phyloP scores from a whole-genome alignment of 2,113 vertebrate species.

The Hoplias malabaricus region DNA sequence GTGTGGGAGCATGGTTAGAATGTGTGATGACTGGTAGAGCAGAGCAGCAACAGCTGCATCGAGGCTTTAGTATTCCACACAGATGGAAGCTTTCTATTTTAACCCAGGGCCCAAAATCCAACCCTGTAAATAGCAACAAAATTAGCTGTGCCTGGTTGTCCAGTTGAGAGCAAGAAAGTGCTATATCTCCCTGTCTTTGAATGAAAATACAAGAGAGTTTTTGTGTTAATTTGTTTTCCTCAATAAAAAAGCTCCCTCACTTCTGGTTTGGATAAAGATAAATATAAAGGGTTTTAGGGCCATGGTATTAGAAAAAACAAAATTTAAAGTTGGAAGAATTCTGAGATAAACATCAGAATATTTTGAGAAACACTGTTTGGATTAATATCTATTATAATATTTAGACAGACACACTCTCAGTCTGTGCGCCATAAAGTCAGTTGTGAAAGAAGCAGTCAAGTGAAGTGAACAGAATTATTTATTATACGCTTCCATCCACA shows the following conservation, averaged over 20 bases:
- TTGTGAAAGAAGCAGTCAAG: no score
- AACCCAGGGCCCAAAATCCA: constrained; percentile 61
- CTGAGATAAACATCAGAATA: no score
- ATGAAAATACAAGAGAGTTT: neutral
- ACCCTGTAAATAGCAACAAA: constrained; percentile 58
- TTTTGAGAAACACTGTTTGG: no score
- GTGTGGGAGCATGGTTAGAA: constrained; percentile 63
- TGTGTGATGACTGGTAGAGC: constrained; percentile 59
- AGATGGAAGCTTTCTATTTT: constrained; percentile 58
- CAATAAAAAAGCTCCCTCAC: neutral
- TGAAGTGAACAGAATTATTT: no score
- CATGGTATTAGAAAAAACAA: no score
- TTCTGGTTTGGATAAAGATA: neutral
- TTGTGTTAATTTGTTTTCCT: neutral
- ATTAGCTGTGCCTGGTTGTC: constrained; percentile 60
- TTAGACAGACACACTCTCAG: no score
- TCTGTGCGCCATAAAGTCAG: no score
- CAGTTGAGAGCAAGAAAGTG: constrained; percentile 48
- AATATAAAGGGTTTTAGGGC: no score
- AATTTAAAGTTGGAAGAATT: no score
- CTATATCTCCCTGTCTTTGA: neutral
- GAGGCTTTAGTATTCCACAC: constrained; percentile 67
- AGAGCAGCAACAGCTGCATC: constrained; percentile 52
- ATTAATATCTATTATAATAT: no score
- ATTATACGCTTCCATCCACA: no score